These are phyloP conservation scores for Zenarchopterus dispar DNA, from an alignment of 2,797 vertebrate species.

Conservation along the genomic window DNA sequence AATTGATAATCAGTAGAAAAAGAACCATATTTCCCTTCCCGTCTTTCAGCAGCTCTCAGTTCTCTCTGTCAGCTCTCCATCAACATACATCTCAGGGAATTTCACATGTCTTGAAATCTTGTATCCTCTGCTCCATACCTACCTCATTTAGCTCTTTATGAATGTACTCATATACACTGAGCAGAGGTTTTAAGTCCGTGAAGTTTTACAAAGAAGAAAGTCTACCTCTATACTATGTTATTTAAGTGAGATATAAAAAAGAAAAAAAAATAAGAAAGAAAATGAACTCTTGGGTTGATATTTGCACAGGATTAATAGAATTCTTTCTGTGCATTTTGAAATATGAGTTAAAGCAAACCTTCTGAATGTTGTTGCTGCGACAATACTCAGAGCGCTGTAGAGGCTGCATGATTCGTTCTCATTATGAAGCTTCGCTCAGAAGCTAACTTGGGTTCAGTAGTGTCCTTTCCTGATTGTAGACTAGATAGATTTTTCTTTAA, in stretches of 20 bases:
- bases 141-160: constrained; percentile 99
- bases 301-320: constrained; percentile 86
- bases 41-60: constrained; percentile 58
- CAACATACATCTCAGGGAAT: constrained; percentile 85
- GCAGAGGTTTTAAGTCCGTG: constrained; percentile 94
- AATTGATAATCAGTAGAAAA: constrained; percentile 73
- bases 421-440: constrained; percentile 62
- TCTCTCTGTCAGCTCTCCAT: constrained; percentile 68
- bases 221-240: constrained; percentile 94
- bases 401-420: constrained; percentile 73
- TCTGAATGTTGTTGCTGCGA: constrained; percentile 86
- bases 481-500: constrained; percentile 20
- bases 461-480: constrained; percentile 46
- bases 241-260: constrained; percentile 80
- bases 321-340: constrained; percentile 83
- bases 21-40: constrained; percentile 66
- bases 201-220: constrained; percentile 89
- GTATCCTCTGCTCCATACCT: constrained; percentile 92
- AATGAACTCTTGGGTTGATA: constrained; percentile 80
- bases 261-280: constrained; percentile 7
- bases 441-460: constrained; percentile 62
- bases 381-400: constrained; percentile 77
- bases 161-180: constrained; percentile 93
- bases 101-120: constrained; percentile 86
- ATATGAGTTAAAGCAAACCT: constrained; percentile 76